phyloP scores from a whole-genome alignment of 2,797 vertebrate genomes.

The Notoglanidium macrostoma region DNA sequence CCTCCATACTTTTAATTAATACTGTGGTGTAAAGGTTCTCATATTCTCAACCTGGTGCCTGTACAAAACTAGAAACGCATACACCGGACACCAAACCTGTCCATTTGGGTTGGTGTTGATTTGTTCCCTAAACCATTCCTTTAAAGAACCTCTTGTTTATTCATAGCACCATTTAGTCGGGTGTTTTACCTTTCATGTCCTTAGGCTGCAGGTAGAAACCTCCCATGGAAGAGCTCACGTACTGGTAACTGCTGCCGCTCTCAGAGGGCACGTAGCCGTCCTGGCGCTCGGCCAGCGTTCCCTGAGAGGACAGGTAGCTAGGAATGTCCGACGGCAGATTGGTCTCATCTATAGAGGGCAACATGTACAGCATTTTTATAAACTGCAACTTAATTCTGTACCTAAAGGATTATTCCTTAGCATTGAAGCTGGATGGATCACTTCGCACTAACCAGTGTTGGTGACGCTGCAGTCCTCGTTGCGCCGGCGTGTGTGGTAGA shows the following conservation, averaged over 20 bases:
- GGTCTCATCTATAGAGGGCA: slow-evolving; percentile 84
- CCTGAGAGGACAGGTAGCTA: slow-evolving; percentile 95
- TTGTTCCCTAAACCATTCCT: neutral
- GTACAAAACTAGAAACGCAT: neutral
- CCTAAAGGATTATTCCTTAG: neutral
- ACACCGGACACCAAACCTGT: neutral
- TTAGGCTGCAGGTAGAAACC: slow-evolving; percentile 88
- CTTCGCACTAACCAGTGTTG: slow-evolving; percentile 87
- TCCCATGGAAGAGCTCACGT: slow-evolving; percentile 80
- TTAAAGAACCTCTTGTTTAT: neutral
- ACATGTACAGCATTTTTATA: neutral
- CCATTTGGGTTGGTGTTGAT: neutral
- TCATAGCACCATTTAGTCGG: neutral
- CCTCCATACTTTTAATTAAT: neutral
- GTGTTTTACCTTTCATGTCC: slow-evolving; percentile 80
- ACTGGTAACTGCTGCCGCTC: slow-evolving; percentile 90
- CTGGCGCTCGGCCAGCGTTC: slow-evolving; percentile 91
- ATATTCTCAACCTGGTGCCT: no score
- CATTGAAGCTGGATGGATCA: neutral
- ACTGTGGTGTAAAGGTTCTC: neutral
- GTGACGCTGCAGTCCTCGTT: slow-evolving; percentile 95
- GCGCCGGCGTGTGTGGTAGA: slow-evolving; percentile 93
- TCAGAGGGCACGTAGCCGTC: slow-evolving; percentile 90
- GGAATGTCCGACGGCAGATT: slow-evolving; percentile 94
- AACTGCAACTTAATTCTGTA: neutral